Evolutionary conservation across 2,888 invertebrate species (phyloP).

Genomic region (Drosophila rubida): DNA sequence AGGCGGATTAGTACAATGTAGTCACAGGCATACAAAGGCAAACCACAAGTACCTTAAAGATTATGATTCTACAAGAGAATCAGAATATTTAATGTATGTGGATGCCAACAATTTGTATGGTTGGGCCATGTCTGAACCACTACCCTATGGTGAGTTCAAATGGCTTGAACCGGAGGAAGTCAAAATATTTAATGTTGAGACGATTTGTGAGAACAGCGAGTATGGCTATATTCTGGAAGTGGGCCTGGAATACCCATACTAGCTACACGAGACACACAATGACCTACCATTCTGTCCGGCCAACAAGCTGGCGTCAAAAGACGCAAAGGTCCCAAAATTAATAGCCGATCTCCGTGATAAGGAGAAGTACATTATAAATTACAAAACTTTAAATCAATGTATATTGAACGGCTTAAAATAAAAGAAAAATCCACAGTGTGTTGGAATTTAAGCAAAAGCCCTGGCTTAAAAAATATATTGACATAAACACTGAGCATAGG

Average conservation of each 20-base stretch:
- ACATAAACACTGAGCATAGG: too few relatives aligned
- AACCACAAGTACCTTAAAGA: not conserved
- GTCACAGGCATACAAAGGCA: constrained; percentile 1
- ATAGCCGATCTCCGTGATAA: not conserved
- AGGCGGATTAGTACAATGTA: not conserved
- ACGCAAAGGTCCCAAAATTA: not conserved
- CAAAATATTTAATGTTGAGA: too few relatives aligned
- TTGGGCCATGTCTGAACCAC: not conserved
- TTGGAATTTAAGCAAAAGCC: too few relatives aligned
- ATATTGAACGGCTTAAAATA: too few relatives aligned
- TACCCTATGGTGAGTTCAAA: not conserved
- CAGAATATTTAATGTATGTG: too few relatives aligned
- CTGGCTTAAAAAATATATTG: too few relatives aligned
- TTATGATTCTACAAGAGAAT: not conserved
- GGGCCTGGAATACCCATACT: not conserved
- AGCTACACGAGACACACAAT: not conserved
- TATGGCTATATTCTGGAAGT: constrained; percentile 1
- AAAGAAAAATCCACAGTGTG: too few relatives aligned
- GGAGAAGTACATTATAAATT: not conserved
- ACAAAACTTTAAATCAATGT: too few relatives aligned
- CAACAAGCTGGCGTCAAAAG: not conserved
- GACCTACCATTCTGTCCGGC: not conserved
- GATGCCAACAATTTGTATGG: too few relatives aligned
- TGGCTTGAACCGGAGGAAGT: not conserved
- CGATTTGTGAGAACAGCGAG: not conserved